Base-by-base conservation (phyloP, 1,140 invertebrate species). In the Microplitis demolitor region DNA sequence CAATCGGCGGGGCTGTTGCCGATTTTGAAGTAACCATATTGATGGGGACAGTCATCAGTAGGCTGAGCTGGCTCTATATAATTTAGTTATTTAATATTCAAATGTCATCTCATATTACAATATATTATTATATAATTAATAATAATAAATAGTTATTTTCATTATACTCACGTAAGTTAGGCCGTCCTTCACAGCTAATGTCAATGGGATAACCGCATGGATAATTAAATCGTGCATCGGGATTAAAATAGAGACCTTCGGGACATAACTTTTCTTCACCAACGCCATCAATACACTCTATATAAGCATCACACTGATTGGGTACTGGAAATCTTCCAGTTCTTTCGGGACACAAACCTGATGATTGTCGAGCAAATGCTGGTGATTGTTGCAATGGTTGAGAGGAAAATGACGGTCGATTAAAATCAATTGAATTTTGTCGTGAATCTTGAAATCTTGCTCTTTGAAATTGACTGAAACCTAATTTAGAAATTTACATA, bases 181-280 rank as follows among this genome's bases (percentile, higher is more conserved):
- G 85, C 76, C 94, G 88, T 73, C 91, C 91, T 3, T 88, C 86
- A 82, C 95, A 96, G 69, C 93, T 89, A 4, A 96, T 92, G 71
- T 96, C 94, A 14, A 92, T 92, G 9, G 95, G 94, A 83, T 96
- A 96, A 73, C 93, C 91, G 79, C 95, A 96, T 6, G 94, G 94
- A 78, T 94, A 96, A 39, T 91, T 89, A 61, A 91, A 92, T 1
- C 90, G 90, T 0, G 89, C 89, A 31, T 92, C 91, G 9, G 93
- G 90, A 82, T 96, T 95, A 85, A 94, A 97, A 0, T 94, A 86
- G 1, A 96, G 87, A 51, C 96, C 95, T 78, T 96, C 95, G 0
- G 94, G 94, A 74, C 96, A 97, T 3, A 93, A 78, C 79, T 94
- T 94, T 79, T 94, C 90, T 78, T 92, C 91, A 0, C 91, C 83